Evolutionary conservation across 2,797 vertebrate genomes (phyloP).

Genomic region (Coluber constrictor): DNA sequence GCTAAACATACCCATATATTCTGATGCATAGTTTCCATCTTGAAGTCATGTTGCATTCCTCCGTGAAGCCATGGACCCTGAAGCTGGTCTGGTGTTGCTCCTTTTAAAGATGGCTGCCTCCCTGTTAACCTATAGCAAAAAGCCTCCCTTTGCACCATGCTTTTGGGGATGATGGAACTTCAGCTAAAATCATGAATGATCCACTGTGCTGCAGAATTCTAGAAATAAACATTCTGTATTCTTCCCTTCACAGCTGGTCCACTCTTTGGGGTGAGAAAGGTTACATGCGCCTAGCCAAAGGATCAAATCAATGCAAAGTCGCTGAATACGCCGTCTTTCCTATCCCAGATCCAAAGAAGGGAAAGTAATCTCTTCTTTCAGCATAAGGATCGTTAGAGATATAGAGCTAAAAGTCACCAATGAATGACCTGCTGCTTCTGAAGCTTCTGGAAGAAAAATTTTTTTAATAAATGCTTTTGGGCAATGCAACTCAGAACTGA

Average conservation of each 20-base stretch:
- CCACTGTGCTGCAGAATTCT: not conserved
- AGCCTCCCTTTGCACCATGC: not conserved
- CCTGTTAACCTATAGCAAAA: not conserved
- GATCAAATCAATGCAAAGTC: not conserved
- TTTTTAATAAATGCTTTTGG: not conserved
- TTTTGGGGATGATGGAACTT: not conserved
- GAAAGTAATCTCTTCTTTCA: not conserved
- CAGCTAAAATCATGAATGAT: not conserved
- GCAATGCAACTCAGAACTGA: not conserved
- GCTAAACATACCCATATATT: not conserved
- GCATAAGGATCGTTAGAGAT: not conserved
- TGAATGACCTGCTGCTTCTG: not conserved
- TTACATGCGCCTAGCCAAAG: not conserved
- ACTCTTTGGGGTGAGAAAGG: not conserved
- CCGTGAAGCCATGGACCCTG: not conserved
- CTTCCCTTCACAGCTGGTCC: not conserved
- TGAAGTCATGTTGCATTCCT: not conserved
- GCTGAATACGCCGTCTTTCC: fast-evolving
- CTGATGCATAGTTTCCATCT: not conserved
- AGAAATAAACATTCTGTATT: not conserved
- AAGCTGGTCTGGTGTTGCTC: not conserved
- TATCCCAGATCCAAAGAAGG: not conserved
- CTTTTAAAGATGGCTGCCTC: not conserved
- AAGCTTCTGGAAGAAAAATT: not conserved
- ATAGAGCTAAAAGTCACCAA: not conserved